Base-by-base conservation (phyloP, 2,797 vertebrate species). In the Rhyacichthys aspro region DNA sequence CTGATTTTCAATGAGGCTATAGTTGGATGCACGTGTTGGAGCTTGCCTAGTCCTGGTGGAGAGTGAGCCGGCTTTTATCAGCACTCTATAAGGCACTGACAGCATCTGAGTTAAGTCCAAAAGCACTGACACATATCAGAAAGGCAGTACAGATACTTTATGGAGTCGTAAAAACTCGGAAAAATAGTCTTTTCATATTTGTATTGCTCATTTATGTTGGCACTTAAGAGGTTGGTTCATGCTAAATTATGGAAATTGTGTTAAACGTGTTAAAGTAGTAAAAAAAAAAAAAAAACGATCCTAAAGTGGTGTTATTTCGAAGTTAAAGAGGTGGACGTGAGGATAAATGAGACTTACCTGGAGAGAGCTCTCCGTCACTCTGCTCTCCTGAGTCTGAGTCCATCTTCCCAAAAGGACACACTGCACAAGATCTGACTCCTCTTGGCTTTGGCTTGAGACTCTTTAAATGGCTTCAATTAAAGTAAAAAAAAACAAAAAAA, bases 361-460 rank as follows among this genome's bases (percentile, higher is more conserved):
- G 84, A 48, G 93, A 91, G 63, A 94, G 86, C 81, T 98, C 96
- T 82, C 96, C 95, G 66, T 98, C 97, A 87, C 96, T 97, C 87
- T 96, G 94, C 85, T 98, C 97, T 49, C 94, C 97, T 16, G 97
- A 98, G 89, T 98, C 96, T 67, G 95, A 97, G 87, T 98, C 97
- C 97, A 98, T 98, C 91, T 89, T 89, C 74, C 57, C 71, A 71
- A 81, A 34, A 54, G 72, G 23, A 37, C 16, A 83, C 65, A 70
- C 65, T 82, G 63, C 69, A 82, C 71, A 82, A 79, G 58, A 67
- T 83, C 70, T 79, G 60, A 69, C 60, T 63, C 75, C 61, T 74
- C 59, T 61, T 63, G 78, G 39, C 50, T 55, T 14, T 42, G 43
- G 45, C 69, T 53, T 39, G 23, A 28, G 23, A 28, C 23, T 28